Evolutionary conservation across 2,888 invertebrate species (phyloP).

Genomic region (Tetrapedia diversipes): DNA sequence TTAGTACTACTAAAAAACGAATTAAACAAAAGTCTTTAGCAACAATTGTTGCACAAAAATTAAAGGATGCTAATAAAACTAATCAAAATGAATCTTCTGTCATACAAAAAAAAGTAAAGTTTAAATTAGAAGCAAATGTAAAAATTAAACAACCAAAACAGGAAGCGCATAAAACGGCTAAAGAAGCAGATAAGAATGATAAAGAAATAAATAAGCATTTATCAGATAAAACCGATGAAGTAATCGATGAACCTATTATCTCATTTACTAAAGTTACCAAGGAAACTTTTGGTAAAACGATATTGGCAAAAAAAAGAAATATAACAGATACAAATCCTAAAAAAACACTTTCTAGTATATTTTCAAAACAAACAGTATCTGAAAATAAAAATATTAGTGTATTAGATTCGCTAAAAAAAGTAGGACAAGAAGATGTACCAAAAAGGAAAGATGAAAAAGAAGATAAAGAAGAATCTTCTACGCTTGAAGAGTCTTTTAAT

Average conservation of each 20-base stretch:
- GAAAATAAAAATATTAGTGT: slow-evolving; percentile 14
- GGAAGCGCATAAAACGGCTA: background rate
- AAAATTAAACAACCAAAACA: background rate
- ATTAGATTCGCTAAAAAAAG: slow-evolving; percentile 7
- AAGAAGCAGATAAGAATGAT: slow-evolving; percentile 12
- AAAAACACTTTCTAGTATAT: slow-evolving; percentile 75
- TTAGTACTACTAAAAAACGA: slow-evolving; percentile 59
- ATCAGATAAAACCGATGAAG: background rate
- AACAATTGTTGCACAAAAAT: slow-evolving; percentile 74
- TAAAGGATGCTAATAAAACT: slow-evolving; percentile 32
- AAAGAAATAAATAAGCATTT: slow-evolving; percentile 21
- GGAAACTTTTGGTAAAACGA: slow-evolving; percentile 65
- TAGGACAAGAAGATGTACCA: background rate
- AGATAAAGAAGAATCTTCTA: slow-evolving; percentile 6
- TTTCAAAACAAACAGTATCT: slow-evolving; percentile 52
- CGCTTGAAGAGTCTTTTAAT: slow-evolving; percentile 7
- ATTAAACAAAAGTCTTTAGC: slow-evolving; percentile 78
- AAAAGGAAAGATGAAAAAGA: slow-evolving; percentile 25
- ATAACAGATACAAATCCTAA: slow-evolving; percentile 48
- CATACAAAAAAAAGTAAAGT: slow-evolving; percentile 21
- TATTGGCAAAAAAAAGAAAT: slow-evolving; percentile 67
- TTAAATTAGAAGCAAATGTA: background rate
- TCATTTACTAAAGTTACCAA: slow-evolving; percentile 69
- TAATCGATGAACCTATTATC: slow-evolving; percentile 48
- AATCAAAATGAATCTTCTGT: slow-evolving; percentile 9